Evolutionary conservation across 2,888 invertebrate species (phyloP).

Genomic region (Pyrrhosoma nymphula): DNA sequence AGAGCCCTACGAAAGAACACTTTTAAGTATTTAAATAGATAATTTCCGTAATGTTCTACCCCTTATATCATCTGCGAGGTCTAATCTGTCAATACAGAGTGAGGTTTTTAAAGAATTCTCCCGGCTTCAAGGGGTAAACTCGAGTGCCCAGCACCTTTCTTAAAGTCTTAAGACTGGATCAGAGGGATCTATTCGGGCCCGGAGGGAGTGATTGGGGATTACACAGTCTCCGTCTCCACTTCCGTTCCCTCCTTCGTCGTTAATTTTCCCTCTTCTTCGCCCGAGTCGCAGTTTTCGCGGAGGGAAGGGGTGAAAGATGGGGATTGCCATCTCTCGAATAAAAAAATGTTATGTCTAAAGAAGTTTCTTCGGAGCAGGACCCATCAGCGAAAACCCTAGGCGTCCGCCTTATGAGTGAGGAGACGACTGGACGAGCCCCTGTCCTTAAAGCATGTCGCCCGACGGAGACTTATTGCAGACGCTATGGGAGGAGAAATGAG

Average conservation of each 20-base stretch:
- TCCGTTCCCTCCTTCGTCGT: conserved; percentile 49
- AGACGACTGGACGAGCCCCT: no score
- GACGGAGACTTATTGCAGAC: no score
- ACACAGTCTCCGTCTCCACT: conserved; percentile 70
- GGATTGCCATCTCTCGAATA: not conserved
- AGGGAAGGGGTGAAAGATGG: no score
- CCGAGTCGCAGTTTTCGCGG: not conserved
- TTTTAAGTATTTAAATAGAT: not conserved
- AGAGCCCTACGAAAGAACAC: no score
- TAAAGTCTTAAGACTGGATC: no score
- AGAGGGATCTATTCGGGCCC: conserved; percentile 69
- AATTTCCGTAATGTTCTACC: not conserved
- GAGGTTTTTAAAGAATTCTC: not conserved
- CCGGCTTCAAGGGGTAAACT: not conserved
- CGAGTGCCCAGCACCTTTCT: not conserved
- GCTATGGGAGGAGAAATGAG: no score
- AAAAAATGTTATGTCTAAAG: not conserved
- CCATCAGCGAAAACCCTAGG: no score
- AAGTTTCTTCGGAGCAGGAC: no score
- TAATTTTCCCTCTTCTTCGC: not conserved
- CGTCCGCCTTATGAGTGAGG: no score
- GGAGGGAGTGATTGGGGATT: conserved; percentile 68
- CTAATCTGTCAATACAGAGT: not conserved
- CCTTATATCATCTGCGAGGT: not conserved
- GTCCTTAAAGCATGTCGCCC: no score